Conservation (phyloP, 2,888 invertebrate species). For the Epistrophe eligans region DNA sequence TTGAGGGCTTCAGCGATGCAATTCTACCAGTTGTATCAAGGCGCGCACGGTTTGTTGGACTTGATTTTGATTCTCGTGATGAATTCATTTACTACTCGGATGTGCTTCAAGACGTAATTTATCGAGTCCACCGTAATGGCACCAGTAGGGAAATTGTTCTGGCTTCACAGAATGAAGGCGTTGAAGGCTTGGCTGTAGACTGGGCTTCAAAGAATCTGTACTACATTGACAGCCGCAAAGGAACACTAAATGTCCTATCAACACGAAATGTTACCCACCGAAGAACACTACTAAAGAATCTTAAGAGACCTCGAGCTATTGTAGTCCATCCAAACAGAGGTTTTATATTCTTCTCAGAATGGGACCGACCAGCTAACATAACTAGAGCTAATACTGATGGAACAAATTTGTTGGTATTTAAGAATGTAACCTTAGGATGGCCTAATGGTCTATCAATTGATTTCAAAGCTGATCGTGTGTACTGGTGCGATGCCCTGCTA, state of each 20-base stretch:
- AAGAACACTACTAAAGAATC: constrained; percentile 92
- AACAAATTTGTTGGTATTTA: constrained; percentile 92
- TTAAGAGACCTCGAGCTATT: constrained; percentile 97
- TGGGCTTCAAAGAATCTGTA: constrained; percentile 98
- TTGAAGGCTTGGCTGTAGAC: constrained; percentile 97
- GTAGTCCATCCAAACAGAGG: constrained; percentile 98
- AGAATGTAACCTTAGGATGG: constrained; percentile 97
- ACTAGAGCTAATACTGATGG: constrained; percentile 97
- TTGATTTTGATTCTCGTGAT: constrained; percentile 96
- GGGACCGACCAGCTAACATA: constrained; percentile 98
- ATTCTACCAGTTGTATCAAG: constrained; percentile 96
- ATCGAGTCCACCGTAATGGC: constrained; percentile 91
- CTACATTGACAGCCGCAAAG: constrained; percentile 97
- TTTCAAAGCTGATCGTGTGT: constrained; percentile 93
- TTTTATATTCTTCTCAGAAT: constrained; percentile 97
- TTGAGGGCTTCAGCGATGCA: constrained; percentile 96
- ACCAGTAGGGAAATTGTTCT: constrained; percentile 94
- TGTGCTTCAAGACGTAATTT: constrained; percentile 97
- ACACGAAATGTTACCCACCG: constrained; percentile 93
- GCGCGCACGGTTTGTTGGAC: constrained; percentile 95
- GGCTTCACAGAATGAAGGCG: constrained; percentile 98
- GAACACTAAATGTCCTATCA: constrained; percentile 96
- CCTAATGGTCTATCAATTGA: constrained; percentile 98
- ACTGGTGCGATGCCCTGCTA: constrained; percentile 98
- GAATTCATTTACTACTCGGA: constrained; percentile 98